These are phyloP conservation scores for Monoplex corrugatus DNA, from an alignment of 2,888 invertebrate species.

Conservation along the genomic window DNA sequence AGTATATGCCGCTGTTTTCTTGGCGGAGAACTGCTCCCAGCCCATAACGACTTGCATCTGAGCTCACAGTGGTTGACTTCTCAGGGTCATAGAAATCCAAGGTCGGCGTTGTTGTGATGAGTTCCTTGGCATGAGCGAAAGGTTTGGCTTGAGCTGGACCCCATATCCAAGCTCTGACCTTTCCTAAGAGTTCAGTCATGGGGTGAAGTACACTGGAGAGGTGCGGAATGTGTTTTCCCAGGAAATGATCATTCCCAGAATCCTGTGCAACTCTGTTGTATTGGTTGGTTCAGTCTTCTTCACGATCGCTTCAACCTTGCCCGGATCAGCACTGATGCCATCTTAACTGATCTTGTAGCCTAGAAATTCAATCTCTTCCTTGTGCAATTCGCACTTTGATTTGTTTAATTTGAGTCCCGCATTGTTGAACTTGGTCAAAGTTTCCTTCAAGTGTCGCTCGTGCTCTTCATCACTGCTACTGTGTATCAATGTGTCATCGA, in stretches of 20 bases:
- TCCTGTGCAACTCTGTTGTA: not conserved
- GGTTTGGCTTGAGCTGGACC: conserved; percentile 3
- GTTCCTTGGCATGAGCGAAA: not conserved
- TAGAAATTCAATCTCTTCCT: not conserved
- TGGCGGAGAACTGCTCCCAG: not conserved
- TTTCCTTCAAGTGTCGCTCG: too few relatives aligned
- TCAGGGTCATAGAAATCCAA: not conserved
- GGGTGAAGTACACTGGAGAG: not conserved
- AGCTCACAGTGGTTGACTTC: not conserved
- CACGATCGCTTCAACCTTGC: not conserved
- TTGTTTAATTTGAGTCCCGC: too few relatives aligned
- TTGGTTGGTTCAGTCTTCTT: not conserved
- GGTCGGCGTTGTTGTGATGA: not conserved
- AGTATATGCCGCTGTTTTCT: not conserved
- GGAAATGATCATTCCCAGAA: conserved; percentile 21
- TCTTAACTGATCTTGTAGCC: conserved; percentile 26
- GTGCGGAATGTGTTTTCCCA: not conserved
- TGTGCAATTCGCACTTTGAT: not conserved
- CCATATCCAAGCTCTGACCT: conserved; percentile 3
- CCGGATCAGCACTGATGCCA: not conserved
- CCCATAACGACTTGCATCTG: not conserved
- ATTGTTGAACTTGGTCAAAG: too few relatives aligned
- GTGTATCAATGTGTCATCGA: too few relatives aligned
- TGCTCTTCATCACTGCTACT: too few relatives aligned
- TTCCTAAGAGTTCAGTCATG: conserved; percentile 1